phyloP scores from a whole-genome alignment of 2,888 invertebrate genomes.

The Euclidia mi region DNA sequence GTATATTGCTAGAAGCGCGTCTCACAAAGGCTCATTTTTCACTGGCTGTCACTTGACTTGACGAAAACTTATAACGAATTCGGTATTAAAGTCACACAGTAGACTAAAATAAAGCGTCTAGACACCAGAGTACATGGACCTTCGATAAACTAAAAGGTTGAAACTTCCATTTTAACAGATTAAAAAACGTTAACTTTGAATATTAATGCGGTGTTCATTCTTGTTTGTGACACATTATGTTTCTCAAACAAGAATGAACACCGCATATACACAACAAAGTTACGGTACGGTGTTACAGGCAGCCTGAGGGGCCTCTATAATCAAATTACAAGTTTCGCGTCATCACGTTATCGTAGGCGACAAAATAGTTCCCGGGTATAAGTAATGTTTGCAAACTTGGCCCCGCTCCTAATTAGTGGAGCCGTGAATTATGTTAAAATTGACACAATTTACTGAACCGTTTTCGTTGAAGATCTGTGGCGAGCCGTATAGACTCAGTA shows the following conservation, averaged over 20 bases:
- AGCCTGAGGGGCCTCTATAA: constrained; percentile 53
- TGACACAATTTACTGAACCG: constrained; percentile 48
- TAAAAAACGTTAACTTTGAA: constrained; percentile 23
- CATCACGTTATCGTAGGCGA: constrained; percentile 55
- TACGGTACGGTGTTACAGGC: constrained; percentile 42
- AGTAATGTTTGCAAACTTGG: constrained; percentile 69
- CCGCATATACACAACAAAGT: constrained; percentile 44
- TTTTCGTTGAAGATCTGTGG: constrained; percentile 18
- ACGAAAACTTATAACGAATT: constrained; percentile 7
- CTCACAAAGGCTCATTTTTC: too few species aligned
- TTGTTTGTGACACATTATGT: constrained; percentile 40
- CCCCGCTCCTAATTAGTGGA: constrained; percentile 61
- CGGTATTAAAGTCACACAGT: constrained; percentile 3
- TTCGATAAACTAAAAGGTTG: constrained; percentile 8
- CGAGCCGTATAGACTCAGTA: neutral
- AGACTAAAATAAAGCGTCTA: constrained; percentile 18
- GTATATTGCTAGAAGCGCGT: too few species aligned
- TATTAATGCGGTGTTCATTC: constrained; percentile 32
- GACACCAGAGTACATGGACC: constrained; percentile 19
- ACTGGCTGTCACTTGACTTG: neutral
- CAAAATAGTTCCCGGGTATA: constrained; percentile 59
- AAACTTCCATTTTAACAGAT: constrained; percentile 10
- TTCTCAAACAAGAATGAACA: too few species aligned
- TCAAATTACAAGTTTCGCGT: constrained; percentile 55
- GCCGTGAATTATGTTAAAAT: constrained; percentile 61